Evolutionary conservation across 2,797 vertebrate species (phyloP), one percentile per base, ranked within the genome.

Genomic region (Heteromormyrus szaboi): DNA sequence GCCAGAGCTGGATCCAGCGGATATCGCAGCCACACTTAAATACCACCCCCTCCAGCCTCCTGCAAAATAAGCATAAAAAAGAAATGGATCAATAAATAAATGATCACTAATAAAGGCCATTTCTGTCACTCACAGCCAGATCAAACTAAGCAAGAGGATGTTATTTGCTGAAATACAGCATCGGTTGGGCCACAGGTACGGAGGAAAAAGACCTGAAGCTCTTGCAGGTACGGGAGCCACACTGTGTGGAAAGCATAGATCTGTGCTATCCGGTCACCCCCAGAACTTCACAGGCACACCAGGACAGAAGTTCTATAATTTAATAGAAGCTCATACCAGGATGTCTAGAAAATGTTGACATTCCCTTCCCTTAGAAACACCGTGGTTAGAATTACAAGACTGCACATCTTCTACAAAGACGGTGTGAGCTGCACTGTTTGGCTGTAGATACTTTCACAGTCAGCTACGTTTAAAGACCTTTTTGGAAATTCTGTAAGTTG

Each of bases 1-100:
- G 97, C 97, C 98, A 99, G 91, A 99, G 96, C 96, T 99, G 98
- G 94, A 99, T 97, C 98, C 98, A 99, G 91, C 98, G 98, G 91
- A 99, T 98, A 89, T 97, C 97, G 0, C 98, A 99, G 93, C 98
- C 98, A 76, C 98, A 99, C 93, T 97, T 97, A 81, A 99, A 99
- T 89, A 97, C 94, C 90, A 99, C 98, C 56, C 96, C 96, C 87
- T 99, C 98, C 94, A 99, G 91, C 90, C 94, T 96, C 95, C 98
- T 99, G 91, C 0, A 25, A 76, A 88, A 92, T 14, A 90, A 29
- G 56, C n/a, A 62, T 79, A 59, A 84, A 68, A 65, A n/a, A 29
- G 59, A 4, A 68, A 62, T 56, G 1, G 22, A 37, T 85, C 25
- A 37, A 29, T 25, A 86, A 86, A 86, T 86, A 86, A 51, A 37